Conservation (phyloP, 2,797 vertebrate species). For the Heliangelus exortis region DNA sequence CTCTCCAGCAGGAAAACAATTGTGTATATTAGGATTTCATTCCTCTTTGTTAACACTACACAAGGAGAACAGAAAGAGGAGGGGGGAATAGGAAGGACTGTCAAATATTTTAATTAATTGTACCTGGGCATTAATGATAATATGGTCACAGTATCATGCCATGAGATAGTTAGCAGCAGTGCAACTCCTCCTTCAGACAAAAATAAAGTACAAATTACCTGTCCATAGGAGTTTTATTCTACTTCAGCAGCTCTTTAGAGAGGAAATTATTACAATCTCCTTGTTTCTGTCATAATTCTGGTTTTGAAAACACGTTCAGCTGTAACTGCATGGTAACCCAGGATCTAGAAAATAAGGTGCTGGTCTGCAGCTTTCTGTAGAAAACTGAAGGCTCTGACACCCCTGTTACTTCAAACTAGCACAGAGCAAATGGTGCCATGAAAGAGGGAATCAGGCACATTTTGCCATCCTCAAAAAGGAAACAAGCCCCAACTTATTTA, state of each 20-base stretch:
- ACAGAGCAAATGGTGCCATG: not conserved
- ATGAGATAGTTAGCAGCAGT: not conserved
- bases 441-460: not conserved
- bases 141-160: not conserved
- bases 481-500: not conserved
- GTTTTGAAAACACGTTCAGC: not conserved
- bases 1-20: not conserved
- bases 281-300: not conserved
- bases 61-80: not conserved
- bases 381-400: not conserved
- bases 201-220: not conserved
- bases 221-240: not conserved
- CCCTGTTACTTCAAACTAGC: not conserved
- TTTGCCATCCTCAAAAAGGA: not conserved
- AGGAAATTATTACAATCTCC: not conserved
- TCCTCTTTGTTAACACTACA: not conserved
- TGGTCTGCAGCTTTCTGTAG: not conserved
- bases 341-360: not conserved
- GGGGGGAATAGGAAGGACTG: accelerated
- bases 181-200: not conserved
- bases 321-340: not conserved
- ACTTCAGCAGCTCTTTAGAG: not conserved
- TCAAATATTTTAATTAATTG: not conserved
- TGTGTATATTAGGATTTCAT: not conserved
- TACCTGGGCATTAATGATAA: conserved; percentile 2